These are phyloP conservation scores for Lasioglossum albipes DNA, from an alignment of 1,140 invertebrate species.

Conservation along the genomic window DNA sequence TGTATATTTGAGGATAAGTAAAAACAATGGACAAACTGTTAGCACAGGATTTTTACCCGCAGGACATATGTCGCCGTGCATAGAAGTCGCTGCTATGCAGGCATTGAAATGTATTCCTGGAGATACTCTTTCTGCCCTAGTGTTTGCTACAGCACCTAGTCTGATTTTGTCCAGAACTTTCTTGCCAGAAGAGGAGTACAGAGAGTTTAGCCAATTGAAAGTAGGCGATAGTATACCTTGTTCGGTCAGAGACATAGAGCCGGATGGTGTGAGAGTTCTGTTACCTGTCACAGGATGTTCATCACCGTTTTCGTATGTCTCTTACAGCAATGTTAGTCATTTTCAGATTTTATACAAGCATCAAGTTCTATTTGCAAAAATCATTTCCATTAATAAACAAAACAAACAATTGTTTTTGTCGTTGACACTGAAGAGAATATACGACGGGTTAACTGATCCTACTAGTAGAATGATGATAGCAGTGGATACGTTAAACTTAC, in stretches of 20 bases:
- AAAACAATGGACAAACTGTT: constrained; percentile 15
- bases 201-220: constrained; percentile 60
- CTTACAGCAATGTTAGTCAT: constrained; percentile 51
- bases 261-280: constrained; percentile 62
- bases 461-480: constrained; percentile 57
- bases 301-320: constrained; percentile 53
- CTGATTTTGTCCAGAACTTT: constrained; percentile 70
- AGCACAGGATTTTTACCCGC: constrained; percentile 69
- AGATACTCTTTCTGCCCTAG: constrained; percentile 61
- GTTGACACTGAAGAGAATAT: constrained; percentile 60
- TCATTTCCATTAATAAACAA: constrained; percentile 61
- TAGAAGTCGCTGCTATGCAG: constrained; percentile 65
- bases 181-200: constrained; percentile 44
- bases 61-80: constrained; percentile 72
- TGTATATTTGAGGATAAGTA: constrained; percentile 59
- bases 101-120: constrained; percentile 63
- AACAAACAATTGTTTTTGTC: constrained; percentile 55
- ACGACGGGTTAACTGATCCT: constrained; percentile 41
- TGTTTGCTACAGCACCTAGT: constrained; percentile 69
- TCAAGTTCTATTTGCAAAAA: constrained; percentile 70
- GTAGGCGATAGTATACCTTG: constrained; percentile 66
- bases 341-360: constrained; percentile 54
- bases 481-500: constrained; percentile 65
- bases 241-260: constrained; percentile 62
- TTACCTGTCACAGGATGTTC: constrained; percentile 64